These are phyloP conservation scores for Taenioides sp. DNA, from an alignment of 2,797 vertebrate genomes.

Conservation along the genomic window DNA sequence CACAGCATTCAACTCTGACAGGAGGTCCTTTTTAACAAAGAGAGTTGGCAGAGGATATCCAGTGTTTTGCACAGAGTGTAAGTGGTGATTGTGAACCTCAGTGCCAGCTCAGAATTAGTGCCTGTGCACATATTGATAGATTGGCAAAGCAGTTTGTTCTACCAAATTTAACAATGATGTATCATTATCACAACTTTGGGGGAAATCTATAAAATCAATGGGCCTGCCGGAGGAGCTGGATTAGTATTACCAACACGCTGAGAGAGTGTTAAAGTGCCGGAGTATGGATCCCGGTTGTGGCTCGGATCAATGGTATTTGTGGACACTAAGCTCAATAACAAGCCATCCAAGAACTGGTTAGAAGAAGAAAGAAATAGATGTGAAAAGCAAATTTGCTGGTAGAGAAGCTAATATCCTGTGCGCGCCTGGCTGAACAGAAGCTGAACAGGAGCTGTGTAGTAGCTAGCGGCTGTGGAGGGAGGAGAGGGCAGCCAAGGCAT, in stretches of 20 bases:
- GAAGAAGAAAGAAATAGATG: conserved; percentile 95
- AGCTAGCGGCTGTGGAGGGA: conserved; percentile 63
- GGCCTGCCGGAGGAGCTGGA: conserved; percentile 95
- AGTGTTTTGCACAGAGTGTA: conserved; percentile 11
- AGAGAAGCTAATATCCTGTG: conserved; percentile 94
- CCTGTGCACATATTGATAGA: conserved; percentile 89
- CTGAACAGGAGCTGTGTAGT: conserved; percentile 76
- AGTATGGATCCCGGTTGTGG: conserved; percentile 98
- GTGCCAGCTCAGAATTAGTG: conserved; percentile 79
- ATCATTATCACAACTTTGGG: conserved; percentile 99
- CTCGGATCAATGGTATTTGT: conserved; percentile 99
- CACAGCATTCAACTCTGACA: conserved; percentile 17
- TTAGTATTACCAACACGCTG: conserved; percentile 98
- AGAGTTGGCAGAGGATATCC: conserved; percentile 16
- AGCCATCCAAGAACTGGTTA: conserved; percentile 89
- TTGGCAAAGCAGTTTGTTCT: conserved; percentile 99
- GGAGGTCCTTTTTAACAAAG: not conserved
- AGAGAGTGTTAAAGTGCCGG: conserved; percentile 94
- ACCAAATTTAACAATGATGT: conserved; percentile 99
- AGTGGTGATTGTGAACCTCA: conserved; percentile 21
- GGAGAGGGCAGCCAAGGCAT: conserved; percentile 66
- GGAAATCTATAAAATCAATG: conserved; percentile 99
- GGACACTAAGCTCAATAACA: conserved; percentile 99
- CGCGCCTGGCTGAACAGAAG: conserved; percentile 77
- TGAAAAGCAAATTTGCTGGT: conserved; percentile 99